Evolutionary conservation across 2,113 vertebrate genomes (phyloP).

Genomic region (Geococcyx californianus): DNA sequence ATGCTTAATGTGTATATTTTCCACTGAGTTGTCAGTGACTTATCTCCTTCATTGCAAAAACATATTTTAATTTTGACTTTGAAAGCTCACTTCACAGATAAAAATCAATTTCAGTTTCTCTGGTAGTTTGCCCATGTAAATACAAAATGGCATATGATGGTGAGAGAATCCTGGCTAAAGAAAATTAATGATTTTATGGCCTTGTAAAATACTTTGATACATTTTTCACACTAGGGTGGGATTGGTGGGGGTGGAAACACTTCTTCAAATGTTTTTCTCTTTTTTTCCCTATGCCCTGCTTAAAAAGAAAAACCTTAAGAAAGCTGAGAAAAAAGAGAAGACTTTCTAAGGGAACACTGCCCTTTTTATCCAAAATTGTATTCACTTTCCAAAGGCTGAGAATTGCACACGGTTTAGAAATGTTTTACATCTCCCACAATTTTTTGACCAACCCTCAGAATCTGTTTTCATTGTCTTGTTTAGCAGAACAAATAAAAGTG

Average conservation of each 20-base stretch:
- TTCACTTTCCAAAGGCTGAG: background rate
- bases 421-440: background rate
- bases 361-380: background rate
- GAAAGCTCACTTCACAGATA: background rate
- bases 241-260: background rate
- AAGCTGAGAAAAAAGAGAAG: background rate
- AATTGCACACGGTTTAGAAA: background rate
- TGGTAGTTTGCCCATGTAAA: background rate
- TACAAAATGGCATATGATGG: background rate
- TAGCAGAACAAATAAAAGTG: background rate
- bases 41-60: background rate
- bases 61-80: slow-evolving; percentile 4
- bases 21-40: background rate
- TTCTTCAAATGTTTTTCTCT: background rate
- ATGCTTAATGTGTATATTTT: background rate
- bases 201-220: background rate
- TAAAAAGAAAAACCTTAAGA: background rate
- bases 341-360: background rate
- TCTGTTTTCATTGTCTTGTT: background rate
- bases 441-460: background rate
- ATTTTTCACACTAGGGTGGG: background rate
- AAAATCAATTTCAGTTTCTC: background rate
- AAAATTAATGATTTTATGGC: background rate
- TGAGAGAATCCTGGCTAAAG: background rate
- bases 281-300: background rate